Base-by-base conservation (phyloP, 1,140 invertebrate species). In the Aphaenogaster floridana region DNA sequence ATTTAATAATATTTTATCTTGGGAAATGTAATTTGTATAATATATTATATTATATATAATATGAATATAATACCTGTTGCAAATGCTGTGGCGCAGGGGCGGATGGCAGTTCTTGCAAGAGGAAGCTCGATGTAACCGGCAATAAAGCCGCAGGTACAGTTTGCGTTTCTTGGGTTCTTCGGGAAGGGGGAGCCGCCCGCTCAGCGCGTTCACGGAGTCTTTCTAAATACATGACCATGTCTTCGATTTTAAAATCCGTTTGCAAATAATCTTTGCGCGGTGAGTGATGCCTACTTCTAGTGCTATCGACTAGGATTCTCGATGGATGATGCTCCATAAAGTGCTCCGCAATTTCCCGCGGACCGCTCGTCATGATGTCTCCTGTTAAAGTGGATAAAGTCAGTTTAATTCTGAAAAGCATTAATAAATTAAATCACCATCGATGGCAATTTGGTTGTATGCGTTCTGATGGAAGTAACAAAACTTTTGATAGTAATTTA, bases 291-390 rank as follows among this genome's bases (percentile, higher is more conserved):
- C 94, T 88, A 28, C 92, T 92, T 50, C 94, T 90, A 21, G 63
- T 88, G 66, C 93, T 97, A 96, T 96, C 98, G 97, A 85, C 97
- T 96, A 78, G 97, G 96, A 95, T 97, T 97, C 94, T 97, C 96
- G 96, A 98, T 17, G 97, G 97, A 94, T 98, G 98, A 8, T 97
- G 97, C 50, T 98, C 98, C 45, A 98, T 96, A 96, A 98, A 98
- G 93, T 98, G 98, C 92, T 98, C 98, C 0, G 97, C 98, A 4
- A 98, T 96, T 79, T 95, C 95, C 13, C 98, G 96, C 15, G 97
- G 97, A 39, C 98, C 96, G 87, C 98, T 97, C 4, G 97, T 97
- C 64, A 98, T 97, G 92, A 97, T 97, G 90, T 98, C 97, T 92
- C 98, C 95, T 95, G 57, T 57, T 11, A 50, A 68, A 68, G 21